Evolutionary conservation across 2,113 vertebrate genomes (phyloP), one percentile per base, ranked within the genome.

Genomic region (Macrotis lagotis): DNA sequence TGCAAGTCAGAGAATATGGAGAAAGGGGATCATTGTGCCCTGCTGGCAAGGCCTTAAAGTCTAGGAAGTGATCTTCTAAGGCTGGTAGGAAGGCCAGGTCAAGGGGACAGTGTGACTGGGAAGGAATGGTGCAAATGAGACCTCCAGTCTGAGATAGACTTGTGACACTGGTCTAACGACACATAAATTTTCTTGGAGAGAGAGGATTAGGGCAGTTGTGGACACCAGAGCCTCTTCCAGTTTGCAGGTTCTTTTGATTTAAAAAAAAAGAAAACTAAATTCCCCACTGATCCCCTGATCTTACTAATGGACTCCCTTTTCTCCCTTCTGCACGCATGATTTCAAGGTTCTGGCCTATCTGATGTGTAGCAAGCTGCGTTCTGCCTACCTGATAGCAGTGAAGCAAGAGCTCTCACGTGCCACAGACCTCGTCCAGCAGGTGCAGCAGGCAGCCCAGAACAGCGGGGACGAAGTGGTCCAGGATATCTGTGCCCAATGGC

Each of bases 401-500:
- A 99, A 99, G 97, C 99, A 99, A 97, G 99, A 99, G 89, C 96
- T 98, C 5, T 93, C 97, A 0, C 98, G 98, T 2, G 99, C 99
- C 0, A 91, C 92, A 0, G 51, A 51, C 66, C 97, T 98, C 0
- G 97, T 99, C 55, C 99, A 99, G 50, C 96, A 99, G 22, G 99
- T 99, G 16, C 99, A 99, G 97, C 99, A 99, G 97, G 98, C 99
- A 0, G 99, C 99, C 0, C 98, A 99, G 97, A 98, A 94, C 95
- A 98, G 98, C 0, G 98, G 99, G 8, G 99, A 99, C 90, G 98
- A 99, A 0, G 98, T 99, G 3, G 99, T 99, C 97, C 98, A 98
- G 95, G 99, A 99, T 52, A 99, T 99, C 98, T 99, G 99, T 88
- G 94, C 98, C 89, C 99, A 99, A 95, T 99, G 99, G 99, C 99